Percentiles rank a stretch among this genome's conserved stretches.
These are phyloP conservation scores for Austrolebias charrua DNA, from an alignment of 2,797 vertebrate genomes.

Conservation along the genomic window DNA sequence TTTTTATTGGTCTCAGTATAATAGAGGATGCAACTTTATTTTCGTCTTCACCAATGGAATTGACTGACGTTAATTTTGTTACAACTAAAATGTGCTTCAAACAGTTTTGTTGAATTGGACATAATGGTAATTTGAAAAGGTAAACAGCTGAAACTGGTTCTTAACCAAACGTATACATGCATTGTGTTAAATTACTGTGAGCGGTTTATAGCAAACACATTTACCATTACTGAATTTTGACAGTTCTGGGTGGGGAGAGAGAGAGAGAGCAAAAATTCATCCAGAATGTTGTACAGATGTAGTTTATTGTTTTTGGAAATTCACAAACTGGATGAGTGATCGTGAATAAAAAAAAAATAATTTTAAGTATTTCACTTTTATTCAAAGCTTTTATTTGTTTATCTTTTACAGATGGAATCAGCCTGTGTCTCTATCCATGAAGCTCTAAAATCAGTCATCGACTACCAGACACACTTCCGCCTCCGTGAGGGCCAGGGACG, in stretches of 20 bases:
- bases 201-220: background rate
- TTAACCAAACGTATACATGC: background rate
- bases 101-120: background rate
- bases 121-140: background rate
- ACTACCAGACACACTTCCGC: conserved; percentile 98
- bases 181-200: background rate
- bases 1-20: too few species aligned
- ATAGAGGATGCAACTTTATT: too few species aligned
- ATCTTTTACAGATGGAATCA: conserved; percentile 91
- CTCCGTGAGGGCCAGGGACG: conserved; percentile 95
- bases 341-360: too few species aligned
- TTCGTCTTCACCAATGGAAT: too few species aligned
- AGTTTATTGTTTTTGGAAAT: too few species aligned
- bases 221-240: too few species aligned
- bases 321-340: too few species aligned
- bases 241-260: too few species aligned
- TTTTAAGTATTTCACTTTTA: too few species aligned
- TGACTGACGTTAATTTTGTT: too few species aligned
- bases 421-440: conserved; percentile 98
- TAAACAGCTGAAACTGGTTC: background rate
- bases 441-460: conserved; percentile 95
- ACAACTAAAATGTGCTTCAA: background rate
- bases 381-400: background rate
- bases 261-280: too few species aligned
- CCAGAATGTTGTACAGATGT: too few species aligned